phyloP scores from a whole-genome alignment of 2,888 invertebrate species.

The Nemapogon koenigi region DNA sequence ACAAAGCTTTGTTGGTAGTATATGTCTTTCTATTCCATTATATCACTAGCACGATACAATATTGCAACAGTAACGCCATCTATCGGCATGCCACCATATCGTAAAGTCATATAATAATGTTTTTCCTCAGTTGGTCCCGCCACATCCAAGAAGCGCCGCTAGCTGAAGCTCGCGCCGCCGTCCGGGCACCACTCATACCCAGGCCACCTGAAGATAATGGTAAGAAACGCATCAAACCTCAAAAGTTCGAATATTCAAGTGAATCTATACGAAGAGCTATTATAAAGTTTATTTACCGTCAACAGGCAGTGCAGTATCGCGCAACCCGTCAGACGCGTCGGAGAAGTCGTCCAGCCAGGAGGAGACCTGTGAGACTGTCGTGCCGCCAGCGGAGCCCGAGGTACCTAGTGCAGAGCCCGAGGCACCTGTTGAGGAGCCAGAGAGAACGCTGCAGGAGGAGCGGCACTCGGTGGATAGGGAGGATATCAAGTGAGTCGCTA shows the following conservation, averaged over 20 bases:
- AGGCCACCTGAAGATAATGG: conserved; percentile 31
- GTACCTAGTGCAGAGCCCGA: background rate
- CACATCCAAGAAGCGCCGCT: conserved; percentile 48
- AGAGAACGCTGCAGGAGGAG: background rate
- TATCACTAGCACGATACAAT: no score
- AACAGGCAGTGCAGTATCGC: conserved; percentile 44
- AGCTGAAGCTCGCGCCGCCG: conserved; percentile 22
- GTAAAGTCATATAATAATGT: background rate
- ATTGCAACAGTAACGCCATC: background rate
- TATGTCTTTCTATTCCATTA: no score
- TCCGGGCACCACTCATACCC: conserved; percentile 34
- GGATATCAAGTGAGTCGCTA: no score
- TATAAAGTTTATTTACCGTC: background rate
- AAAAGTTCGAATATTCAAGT: no score
- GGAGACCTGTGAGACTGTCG: conserved; percentile 14
- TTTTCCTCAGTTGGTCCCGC: conserved; percentile 35
- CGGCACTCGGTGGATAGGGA: no score
- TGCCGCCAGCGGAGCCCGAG: conserved; percentile 12
- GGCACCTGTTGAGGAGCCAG: background rate
- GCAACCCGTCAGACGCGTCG: conserved; percentile 53
- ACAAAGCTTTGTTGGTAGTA: no score
- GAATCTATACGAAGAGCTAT: no score
- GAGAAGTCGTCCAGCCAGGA: conserved; percentile 24
- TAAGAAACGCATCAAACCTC: no score
- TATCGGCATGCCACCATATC: background rate